Evolutionary conservation across 2,113 vertebrate species (phyloP).

Genomic region (Myanophis thanlyinensis): DNA sequence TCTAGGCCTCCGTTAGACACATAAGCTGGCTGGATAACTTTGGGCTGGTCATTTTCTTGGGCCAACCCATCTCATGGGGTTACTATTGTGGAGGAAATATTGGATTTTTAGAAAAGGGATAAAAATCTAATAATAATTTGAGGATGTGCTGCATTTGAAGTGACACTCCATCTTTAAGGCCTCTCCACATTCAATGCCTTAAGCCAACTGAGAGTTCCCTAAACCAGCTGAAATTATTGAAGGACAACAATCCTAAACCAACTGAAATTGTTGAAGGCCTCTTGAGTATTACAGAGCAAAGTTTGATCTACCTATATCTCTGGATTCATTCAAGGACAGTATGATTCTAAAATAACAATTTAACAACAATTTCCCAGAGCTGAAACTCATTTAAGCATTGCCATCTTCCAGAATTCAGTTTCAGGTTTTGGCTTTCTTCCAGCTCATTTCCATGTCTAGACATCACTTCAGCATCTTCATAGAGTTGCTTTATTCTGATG

Average conservation of each 20-base stretch:
- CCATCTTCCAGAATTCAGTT: background rate
- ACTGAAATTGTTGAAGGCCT: background rate
- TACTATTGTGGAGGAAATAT: background rate
- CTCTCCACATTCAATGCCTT: background rate
- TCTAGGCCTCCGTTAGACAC: background rate
- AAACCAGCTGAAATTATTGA: background rate
- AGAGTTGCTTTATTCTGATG: background rate
- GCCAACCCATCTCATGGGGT: background rate
- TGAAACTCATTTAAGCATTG: background rate
- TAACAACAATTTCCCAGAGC: background rate
- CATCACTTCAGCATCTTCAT: background rate
- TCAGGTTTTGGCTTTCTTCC: background rate
- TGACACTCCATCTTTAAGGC: background rate
- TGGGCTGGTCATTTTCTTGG: background rate
- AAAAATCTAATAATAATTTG: background rate
- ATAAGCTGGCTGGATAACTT: background rate
- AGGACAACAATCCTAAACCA: background rate
- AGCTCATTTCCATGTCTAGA: background rate
- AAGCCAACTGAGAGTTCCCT: background rate
- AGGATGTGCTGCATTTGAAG: background rate
- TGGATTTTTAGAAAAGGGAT: background rate
- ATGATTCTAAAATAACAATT: background rate
- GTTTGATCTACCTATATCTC: background rate
- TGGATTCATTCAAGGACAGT: background rate
- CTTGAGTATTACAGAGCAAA: background rate